Conservation (phyloP, 2,113 vertebrate genomes). For the Psilopsiagon aymara region DNA sequence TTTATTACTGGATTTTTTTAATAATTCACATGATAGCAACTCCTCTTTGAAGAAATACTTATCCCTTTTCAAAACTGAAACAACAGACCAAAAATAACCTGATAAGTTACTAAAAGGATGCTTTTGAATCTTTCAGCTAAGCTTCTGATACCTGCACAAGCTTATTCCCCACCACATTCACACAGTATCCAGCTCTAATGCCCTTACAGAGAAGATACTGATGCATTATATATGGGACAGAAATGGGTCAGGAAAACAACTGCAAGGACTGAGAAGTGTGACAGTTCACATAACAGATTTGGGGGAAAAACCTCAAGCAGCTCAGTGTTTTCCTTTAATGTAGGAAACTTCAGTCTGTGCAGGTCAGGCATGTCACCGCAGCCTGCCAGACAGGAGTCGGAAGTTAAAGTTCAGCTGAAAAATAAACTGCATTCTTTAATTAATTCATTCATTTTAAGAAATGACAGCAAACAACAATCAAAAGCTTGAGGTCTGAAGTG, state of each 20-base stretch:
- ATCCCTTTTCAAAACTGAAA: background rate
- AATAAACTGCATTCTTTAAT: background rate
- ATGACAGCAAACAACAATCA: conserved; percentile 9
- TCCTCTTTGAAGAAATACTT: background rate
- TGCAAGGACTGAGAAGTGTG: background rate
- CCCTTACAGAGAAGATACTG: background rate
- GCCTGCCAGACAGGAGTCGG: background rate
- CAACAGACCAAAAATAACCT: conserved; percentile 27
- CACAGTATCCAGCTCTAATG: background rate
- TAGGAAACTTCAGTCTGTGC: background rate
- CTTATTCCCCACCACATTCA: background rate
- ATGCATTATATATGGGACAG: background rate
- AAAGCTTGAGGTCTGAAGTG: conserved; percentile 2
- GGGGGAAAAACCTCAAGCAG: background rate
- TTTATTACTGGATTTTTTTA: conserved; percentile 17
- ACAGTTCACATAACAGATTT: background rate
- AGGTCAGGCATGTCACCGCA: background rate
- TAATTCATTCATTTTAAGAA: conserved; percentile 17
- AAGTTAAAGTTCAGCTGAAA: conserved; percentile 14
- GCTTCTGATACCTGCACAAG: background rate
- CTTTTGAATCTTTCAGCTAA: conserved; percentile 10
- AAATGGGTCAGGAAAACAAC: background rate
- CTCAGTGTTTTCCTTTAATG: background rate
- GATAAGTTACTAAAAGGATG: background rate
- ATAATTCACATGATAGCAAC: background rate